Conservation (phyloP, 2,888 invertebrate genomes). For the Dusona sp. region DNA sequence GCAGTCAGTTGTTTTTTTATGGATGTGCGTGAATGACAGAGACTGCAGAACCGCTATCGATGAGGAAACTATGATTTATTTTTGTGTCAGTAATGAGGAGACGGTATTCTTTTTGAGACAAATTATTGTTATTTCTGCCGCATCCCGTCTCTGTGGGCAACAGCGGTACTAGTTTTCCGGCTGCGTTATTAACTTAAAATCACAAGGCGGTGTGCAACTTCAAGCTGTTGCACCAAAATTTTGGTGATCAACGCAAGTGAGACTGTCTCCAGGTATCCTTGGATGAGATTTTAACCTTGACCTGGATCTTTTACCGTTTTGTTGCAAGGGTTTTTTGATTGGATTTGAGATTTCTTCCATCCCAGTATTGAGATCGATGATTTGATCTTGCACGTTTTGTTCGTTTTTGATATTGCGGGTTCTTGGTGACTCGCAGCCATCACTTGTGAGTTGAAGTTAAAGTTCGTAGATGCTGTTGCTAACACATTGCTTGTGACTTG, state of each 20-base stretch:
- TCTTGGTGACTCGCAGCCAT: neutral
- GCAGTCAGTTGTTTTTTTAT: neutral
- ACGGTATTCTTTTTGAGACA: conserved; percentile 19
- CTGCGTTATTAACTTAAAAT: neutral
- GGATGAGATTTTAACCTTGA: neutral
- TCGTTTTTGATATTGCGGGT: neutral
- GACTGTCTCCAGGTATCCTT: neutral
- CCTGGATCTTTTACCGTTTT: neutral
- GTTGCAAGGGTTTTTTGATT: neutral
- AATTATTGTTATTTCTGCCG: conserved; percentile 9
- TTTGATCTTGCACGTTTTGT: neutral
- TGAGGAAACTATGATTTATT: conserved; percentile 22
- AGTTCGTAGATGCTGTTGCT: neutral
- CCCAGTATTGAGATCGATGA: neutral
- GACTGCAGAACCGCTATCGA: conserved; percentile 56
- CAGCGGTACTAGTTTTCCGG: conserved; percentile 25
- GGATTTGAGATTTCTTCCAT: neutral
- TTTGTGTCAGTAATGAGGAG: conserved; percentile 39
- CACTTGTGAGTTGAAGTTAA: neutral
- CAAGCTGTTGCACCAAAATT: conserved; percentile 27
- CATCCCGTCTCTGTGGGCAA: conserved; percentile 8
- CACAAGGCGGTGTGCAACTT: neutral
- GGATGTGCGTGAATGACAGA: conserved; percentile 34
- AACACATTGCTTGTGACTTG: neutral
- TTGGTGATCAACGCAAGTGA: conserved; percentile 33